phyloP scores from a whole-genome alignment of 2,113 vertebrate species.

The Phodopus roborovskii region DNA sequence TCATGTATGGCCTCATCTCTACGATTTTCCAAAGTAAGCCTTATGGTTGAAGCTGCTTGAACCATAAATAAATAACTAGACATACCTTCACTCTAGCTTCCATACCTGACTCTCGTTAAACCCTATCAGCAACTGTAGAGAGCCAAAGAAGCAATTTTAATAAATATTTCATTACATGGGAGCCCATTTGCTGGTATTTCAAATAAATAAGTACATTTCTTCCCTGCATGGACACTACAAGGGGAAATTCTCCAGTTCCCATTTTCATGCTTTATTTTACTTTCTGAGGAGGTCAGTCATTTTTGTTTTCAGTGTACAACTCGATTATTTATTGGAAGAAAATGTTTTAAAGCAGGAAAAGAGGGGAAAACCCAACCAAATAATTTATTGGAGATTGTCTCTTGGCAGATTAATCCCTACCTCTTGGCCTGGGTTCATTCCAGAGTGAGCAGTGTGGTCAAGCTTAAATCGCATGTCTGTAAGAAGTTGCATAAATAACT shows the following conservation, averaged over 20 bases:
- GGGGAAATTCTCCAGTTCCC: constrained; percentile 70
- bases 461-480: constrained; percentile 70
- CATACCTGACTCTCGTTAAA: constrained; percentile 75
- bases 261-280: constrained; percentile 75
- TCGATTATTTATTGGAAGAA: constrained; percentile 78
- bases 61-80: constrained; percentile 83
- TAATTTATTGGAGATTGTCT: constrained; percentile 71
- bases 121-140: constrained; percentile 72
- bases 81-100: constrained; percentile 53
- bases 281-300: constrained; percentile 46
- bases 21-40: constrained; percentile 74
- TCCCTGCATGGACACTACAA: constrained; percentile 62
- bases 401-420: constrained; percentile 68
- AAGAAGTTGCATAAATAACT: constrained; percentile 69
- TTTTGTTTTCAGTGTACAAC: constrained; percentile 41
- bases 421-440: constrained; percentile 64
- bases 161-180: constrained; percentile 81
- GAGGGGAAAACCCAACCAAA: constrained; percentile 42
- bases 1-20: constrained; percentile 66
- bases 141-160: constrained; percentile 76
- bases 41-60: constrained; percentile 69
- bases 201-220: constrained; percentile 79
- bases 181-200: constrained; percentile 73
- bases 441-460: constrained; percentile 63
- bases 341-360: constrained; percentile 77